A percentile compares a stretch with the other conserved stretches of the same genome.
Conservation (phyloP, 1,140 invertebrate genomes). For the Drosophila elegans region DNA sequence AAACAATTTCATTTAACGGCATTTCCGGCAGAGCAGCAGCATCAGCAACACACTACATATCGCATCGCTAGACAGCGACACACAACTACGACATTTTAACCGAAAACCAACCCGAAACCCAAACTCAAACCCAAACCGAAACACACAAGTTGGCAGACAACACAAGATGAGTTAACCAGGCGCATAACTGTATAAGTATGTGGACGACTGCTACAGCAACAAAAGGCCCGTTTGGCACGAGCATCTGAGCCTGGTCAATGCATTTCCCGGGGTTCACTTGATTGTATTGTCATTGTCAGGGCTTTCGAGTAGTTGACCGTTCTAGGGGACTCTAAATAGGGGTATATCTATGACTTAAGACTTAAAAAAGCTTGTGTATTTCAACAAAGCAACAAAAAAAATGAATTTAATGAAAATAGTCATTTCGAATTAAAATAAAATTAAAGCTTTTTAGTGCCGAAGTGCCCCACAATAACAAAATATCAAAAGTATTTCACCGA, state of each 20-base stretch:
- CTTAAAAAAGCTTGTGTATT: too few species aligned
- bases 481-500: too few species aligned
- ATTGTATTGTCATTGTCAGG: constrained; percentile 68
- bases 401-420: too few species aligned
- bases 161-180: constrained; percentile 68
- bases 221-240: constrained; percentile 11
- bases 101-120: constrained; percentile 33
- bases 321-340: background rate
- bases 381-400: too few species aligned
- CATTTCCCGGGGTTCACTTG: constrained; percentile 45
- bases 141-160: constrained; percentile 40
- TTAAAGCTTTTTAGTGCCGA: too few species aligned
- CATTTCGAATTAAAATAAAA: too few species aligned
- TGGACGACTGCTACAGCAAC: constrained; percentile 40
- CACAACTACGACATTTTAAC: constrained; percentile 47
- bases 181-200: constrained; percentile 74
- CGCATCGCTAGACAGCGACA: constrained; percentile 35
- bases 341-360: constrained; percentile 5
- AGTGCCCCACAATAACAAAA: too few species aligned
- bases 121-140: background rate
- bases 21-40: constrained; percentile 62
- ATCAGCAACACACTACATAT: constrained; percentile 12
- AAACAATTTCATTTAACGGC: constrained; percentile 77
- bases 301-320: constrained; percentile 29
- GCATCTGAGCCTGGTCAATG: constrained; percentile 52